These are phyloP conservation scores for Callospermophilus lateralis DNA, from an alignment of 2,113 vertebrate genomes.

Conservation along the genomic window DNA sequence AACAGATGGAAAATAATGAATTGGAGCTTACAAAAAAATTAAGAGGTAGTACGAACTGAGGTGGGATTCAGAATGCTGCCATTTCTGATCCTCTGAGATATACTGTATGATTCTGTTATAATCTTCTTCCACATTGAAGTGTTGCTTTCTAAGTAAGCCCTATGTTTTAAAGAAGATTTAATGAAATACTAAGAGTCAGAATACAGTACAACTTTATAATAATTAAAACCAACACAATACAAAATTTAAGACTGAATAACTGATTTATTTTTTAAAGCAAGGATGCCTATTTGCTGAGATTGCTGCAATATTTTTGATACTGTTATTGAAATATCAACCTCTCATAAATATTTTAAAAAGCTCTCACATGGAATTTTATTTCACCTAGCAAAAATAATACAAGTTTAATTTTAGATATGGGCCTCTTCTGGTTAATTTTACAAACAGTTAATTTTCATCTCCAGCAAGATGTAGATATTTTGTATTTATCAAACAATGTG, in stretches of 20 bases:
- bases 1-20: constrained; percentile 30
- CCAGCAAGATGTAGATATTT: constrained; percentile 54
- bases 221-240: not conserved
- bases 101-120: not conserved
- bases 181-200: not conserved
- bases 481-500: constrained; percentile 59
- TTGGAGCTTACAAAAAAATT: not conserved
- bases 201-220: not conserved
- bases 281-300: not conserved
- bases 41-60: not conserved
- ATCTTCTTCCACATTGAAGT: not conserved
- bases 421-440: constrained; percentile 60
- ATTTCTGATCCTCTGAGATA: not conserved
- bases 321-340: constrained; percentile 65
- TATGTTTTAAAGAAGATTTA: not conserved
- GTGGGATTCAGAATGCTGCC: not conserved
- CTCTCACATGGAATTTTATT: constrained; percentile 67
- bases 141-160: constrained; percentile 25
- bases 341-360: constrained; percentile 55
- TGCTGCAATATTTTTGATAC: constrained; percentile 22
- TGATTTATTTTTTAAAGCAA: not conserved
- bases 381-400: constrained; percentile 67
- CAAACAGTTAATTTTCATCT: constrained; percentile 68
- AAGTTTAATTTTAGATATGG: constrained; percentile 80
- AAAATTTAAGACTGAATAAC: not conserved